Evolutionary conservation across 2,797 vertebrate genomes (phyloP).

Genomic region (Urocyon cinereoargenteus): DNA sequence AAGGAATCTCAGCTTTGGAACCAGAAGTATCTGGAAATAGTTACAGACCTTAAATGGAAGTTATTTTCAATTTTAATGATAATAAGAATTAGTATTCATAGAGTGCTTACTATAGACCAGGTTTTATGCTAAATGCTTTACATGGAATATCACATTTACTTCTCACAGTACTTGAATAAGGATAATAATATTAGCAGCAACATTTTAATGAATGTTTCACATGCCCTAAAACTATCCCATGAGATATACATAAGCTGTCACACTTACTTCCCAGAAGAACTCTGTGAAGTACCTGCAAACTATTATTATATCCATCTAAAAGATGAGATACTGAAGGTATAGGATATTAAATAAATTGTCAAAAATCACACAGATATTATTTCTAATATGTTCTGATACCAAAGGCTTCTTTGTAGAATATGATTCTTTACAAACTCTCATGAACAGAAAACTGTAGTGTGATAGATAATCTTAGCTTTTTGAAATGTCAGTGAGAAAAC

Average conservation of each 20-base stretch:
- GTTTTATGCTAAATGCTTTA: background rate
- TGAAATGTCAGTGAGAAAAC: background rate
- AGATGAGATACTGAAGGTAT: background rate
- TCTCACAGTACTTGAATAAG: background rate
- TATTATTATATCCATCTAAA: background rate
- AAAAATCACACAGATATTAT: background rate
- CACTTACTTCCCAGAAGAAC: background rate
- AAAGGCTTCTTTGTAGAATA: background rate
- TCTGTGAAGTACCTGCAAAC: background rate
- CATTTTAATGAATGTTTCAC: background rate
- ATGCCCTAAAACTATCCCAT: background rate
- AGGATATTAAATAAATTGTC: constrained; percentile 3
- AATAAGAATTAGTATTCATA: background rate
- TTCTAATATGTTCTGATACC: background rate
- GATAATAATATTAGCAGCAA: background rate
- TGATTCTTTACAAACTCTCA: background rate
- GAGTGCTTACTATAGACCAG: background rate
- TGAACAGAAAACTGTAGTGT: background rate
- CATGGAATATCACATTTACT: background rate
- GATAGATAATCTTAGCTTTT: constrained; percentile 31
- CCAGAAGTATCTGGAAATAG: background rate
- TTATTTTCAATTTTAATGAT: background rate
- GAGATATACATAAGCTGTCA: background rate
- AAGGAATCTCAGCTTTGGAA: background rate
- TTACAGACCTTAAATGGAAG: background rate